Conservation (phyloP, 30 jellyfish, hydroid and myxozoan genomes). For the Chrysaora quinquecirrha region DNA sequence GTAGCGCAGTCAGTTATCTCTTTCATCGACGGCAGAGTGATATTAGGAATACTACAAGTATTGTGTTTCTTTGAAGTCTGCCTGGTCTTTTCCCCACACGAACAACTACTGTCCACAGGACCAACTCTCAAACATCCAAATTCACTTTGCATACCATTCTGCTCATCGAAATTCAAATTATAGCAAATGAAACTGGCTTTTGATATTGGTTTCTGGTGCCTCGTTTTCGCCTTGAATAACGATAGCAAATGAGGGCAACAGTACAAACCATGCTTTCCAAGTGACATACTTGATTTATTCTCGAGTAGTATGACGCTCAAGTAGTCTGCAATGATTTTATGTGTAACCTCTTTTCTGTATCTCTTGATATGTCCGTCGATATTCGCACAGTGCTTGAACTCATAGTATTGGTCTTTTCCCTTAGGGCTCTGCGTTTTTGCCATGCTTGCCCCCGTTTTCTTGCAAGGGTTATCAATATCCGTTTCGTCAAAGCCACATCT, state of each 20-base stretch:
- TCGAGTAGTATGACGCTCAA: neutral
- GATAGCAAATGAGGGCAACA: slow-evolving; percentile 11
- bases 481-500: neutral
- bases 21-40: slow-evolving; percentile 38
- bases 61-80: neutral
- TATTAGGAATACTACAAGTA: slow-evolving; percentile 11
- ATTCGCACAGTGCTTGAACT: slow-evolving; percentile 23
- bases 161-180: slow-evolving; percentile 30
- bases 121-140: slow-evolving; percentile 46
- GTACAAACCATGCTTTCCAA: neutral
- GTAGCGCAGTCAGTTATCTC: slow-evolving; percentile 1
- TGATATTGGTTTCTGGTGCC: slow-evolving; percentile 12
- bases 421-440: neutral
- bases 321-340: neutral
- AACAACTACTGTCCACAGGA: neutral
- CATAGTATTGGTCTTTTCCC: neutral
- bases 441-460: neutral
- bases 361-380: slow-evolving; percentile 36
- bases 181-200: slow-evolving; percentile 47
- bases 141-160: slow-evolving; percentile 27
- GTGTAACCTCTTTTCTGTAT: slow-evolving; percentile 53
- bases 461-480: neutral
- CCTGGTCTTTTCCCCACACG: neutral
- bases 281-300: neutral
- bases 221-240: slow-evolving; percentile 7